A percentile compares a stretch with the other conserved stretches of the same genome.
Conservation (phyloP, 2,113 vertebrate genomes). For the Eolophus roseicapilla region DNA sequence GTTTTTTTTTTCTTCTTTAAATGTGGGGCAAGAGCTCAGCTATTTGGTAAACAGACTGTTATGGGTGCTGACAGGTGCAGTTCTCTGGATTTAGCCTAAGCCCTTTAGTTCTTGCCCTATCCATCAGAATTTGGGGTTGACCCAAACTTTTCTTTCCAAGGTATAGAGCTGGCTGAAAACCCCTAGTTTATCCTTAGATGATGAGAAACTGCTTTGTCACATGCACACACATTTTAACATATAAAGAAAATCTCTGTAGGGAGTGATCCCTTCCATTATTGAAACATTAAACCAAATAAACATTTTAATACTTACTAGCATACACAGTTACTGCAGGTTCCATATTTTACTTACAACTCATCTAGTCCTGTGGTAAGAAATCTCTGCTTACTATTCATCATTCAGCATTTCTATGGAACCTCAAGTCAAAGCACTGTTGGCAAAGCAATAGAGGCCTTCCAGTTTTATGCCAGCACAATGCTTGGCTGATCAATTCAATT, state of each 20-base stretch:
- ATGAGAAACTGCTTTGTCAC: background rate
- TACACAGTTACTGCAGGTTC: background rate
- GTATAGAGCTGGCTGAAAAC: background rate
- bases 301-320: background rate
- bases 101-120: background rate
- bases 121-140: background rate
- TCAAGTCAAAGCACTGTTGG: conserved; percentile 4
- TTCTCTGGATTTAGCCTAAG: background rate
- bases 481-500: conserved; percentile 44
- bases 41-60: background rate
- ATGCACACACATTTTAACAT: background rate
- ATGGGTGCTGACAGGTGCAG: background rate
- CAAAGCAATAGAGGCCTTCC: conserved; percentile 6
- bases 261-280: background rate
- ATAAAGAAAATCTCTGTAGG: background rate
- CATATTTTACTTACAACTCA: background rate
- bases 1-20: background rate
- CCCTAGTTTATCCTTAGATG: background rate
- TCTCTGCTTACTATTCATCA: conserved; percentile 17
- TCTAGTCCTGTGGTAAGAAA: background rate
- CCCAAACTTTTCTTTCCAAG: background rate
- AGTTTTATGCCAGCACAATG: conserved; percentile 17
- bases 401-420: conserved; percentile 22
- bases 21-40: background rate
- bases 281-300: background rate